phyloP scores from a whole-genome alignment of 2,113 vertebrate genomes.

The Piliocolobus tephrosceles region DNA sequence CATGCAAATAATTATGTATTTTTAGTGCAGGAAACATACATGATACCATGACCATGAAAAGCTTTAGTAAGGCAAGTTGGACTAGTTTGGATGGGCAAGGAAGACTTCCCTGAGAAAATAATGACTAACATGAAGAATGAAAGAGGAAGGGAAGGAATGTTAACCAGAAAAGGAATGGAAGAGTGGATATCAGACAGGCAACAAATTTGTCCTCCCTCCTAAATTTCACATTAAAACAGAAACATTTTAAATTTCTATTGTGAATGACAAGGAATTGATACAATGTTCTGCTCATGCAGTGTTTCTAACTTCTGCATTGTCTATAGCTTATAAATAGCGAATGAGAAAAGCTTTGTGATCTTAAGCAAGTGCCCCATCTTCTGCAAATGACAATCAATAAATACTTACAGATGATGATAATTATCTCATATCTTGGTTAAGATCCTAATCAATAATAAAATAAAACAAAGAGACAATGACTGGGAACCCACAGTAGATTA shows the following conservation, averaged over 20 bases:
- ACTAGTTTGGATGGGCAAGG: neutral
- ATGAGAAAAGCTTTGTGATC: neutral
- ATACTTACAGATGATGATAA: neutral
- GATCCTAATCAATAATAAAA: neutral
- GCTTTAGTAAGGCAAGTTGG: neutral
- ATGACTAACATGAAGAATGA: neutral
- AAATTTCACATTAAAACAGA: neutral
- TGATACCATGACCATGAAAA: neutral
- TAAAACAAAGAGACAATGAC: neutral
- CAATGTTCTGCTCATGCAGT: neutral
- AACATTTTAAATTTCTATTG: neutral
- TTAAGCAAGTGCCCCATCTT: neutral
- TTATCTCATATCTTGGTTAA: neutral
- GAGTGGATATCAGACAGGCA: neutral
- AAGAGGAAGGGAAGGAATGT: neutral
- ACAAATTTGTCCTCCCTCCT: rapidly evolving
- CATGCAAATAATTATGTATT: neutral
- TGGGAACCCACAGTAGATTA: neutral
- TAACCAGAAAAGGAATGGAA: neutral
- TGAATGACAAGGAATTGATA: neutral
- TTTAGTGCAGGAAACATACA: neutral
- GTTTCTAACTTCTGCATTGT: neutral
- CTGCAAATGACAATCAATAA: neutral
- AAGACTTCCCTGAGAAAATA: neutral
- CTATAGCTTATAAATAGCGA: neutral